Conservation (phyloP, 2,797 vertebrate species). For the Poecilia wingei region DNA sequence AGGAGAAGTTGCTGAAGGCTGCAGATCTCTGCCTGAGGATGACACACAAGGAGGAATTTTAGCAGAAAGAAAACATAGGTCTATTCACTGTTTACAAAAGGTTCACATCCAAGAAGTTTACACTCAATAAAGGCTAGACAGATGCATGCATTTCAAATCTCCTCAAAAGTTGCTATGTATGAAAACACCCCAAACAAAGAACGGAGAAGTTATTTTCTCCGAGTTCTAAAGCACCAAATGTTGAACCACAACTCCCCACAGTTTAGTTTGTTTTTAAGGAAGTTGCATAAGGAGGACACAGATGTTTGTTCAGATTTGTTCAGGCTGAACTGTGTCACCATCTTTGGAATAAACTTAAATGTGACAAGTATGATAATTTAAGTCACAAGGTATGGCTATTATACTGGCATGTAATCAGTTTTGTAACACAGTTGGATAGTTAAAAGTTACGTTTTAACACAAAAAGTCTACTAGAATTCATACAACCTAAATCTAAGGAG, state of each 20-base stretch:
- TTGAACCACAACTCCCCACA: slow-evolving; percentile 6
- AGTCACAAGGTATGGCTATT: background rate
- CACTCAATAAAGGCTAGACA: slow-evolving; percentile 14
- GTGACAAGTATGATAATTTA: background rate
- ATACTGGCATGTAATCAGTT: background rate
- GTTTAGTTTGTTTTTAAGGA: slow-evolving; percentile 45
- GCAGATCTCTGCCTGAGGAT: slow-evolving; percentile 89
- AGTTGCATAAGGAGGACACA: slow-evolving; percentile 25
- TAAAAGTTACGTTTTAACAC: background rate
- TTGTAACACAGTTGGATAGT: background rate
- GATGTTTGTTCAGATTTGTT: slow-evolving; percentile 21
- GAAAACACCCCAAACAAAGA: slow-evolving; percentile 38
- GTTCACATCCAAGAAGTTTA: slow-evolving; percentile 1
- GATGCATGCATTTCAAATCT: slow-evolving; percentile 10
- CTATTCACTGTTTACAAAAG: slow-evolving; percentile 16
- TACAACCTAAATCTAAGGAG: background rate
- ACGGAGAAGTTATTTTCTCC: background rate
- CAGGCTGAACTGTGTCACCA: background rate
- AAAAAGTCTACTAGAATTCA: background rate
- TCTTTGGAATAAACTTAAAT: background rate
- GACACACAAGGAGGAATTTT: slow-evolving; percentile 33
- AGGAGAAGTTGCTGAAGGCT: slow-evolving; percentile 91
- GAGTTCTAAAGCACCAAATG: slow-evolving; percentile 10
- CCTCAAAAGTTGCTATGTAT: slow-evolving; percentile 13
- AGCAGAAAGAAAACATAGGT: slow-evolving; percentile 7